phyloP scores from a whole-genome alignment of 2,888 invertebrate genomes.

The Torymus auratus region DNA sequence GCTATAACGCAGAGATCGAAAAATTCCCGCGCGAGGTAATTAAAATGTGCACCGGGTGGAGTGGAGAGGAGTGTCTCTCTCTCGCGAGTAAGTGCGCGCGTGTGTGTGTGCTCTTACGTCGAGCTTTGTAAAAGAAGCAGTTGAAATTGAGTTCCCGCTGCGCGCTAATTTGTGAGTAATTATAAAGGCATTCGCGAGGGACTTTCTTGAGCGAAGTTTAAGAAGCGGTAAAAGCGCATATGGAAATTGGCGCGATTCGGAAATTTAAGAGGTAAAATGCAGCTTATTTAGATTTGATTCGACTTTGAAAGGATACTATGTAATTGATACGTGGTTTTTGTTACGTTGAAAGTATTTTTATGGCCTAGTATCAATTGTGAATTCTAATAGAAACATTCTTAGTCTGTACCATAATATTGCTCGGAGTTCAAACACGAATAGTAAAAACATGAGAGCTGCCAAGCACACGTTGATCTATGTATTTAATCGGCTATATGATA shows the following conservation, averaged over 20 bases:
- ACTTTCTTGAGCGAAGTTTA: too few relatives aligned
- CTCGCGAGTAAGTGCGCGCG: too few relatives aligned
- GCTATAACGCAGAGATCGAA: background rate
- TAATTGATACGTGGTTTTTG: too few relatives aligned
- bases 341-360: too few relatives aligned
- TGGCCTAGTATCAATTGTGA: background rate
- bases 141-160: background rate
- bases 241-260: too few relatives aligned
- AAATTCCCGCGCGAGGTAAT: slow-evolving; percentile 23
- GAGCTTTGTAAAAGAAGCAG: too few relatives aligned
- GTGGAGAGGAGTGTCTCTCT: too few relatives aligned
- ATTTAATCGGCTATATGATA: slow-evolving; percentile 30
- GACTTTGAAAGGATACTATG: too few relatives aligned
- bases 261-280: too few relatives aligned
- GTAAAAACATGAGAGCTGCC: slow-evolving; percentile 10
- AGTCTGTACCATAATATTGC: slow-evolving; percentile 31
- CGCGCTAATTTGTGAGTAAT: background rate
- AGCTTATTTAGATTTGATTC: too few relatives aligned
- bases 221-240: too few relatives aligned
- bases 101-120: too few relatives aligned
- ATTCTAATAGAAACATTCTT: slow-evolving; percentile 1
- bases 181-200: background rate
- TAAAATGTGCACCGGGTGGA: slow-evolving; percentile 12
- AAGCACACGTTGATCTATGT: slow-evolving; percentile 17
- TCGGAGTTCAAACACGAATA: slow-evolving; percentile 18